A percentile compares a stretch with the other conserved stretches of the same genome.
Conservation (phyloP, 2,888 invertebrate genomes). For the Parnassius smintheus region DNA sequence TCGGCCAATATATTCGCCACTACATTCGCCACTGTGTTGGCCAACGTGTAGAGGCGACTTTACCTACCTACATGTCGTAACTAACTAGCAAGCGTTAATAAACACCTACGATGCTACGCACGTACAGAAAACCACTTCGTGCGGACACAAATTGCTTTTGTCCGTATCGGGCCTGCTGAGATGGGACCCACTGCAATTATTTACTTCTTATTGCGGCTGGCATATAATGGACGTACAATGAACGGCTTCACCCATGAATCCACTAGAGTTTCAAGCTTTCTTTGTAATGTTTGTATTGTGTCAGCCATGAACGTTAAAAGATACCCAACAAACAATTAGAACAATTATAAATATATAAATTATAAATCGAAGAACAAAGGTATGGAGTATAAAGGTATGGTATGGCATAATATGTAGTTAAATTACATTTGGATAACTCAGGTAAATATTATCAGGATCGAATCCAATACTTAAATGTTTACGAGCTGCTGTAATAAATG, state of each 20-base stretch:
- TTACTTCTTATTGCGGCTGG: slow-evolving; percentile 51
- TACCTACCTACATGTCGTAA: slow-evolving; percentile 40
- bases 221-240: slow-evolving; percentile 64
- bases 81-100: slow-evolving; percentile 63
- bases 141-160: slow-evolving; percentile 79
- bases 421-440: slow-evolving; percentile 17
- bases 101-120: slow-evolving; percentile 73
- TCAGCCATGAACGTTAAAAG: slow-evolving; percentile 8
- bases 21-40: no score
- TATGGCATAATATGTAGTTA: not conserved
- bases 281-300: slow-evolving; percentile 16
- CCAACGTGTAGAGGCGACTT: no score
- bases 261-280: slow-evolving; percentile 30
- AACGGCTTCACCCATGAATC: slow-evolving; percentile 40
- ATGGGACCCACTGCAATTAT: slow-evolving; percentile 54
- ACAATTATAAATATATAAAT: not conserved
- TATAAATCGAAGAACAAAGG: not conserved
- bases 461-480: slow-evolving; percentile 36
- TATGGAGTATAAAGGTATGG: not conserved
- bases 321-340: not conserved
- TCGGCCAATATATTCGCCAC: no score
- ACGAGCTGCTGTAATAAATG: slow-evolving; percentile 45
- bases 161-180: slow-evolving; percentile 68
- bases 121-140: slow-evolving; percentile 69
- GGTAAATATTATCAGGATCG: slow-evolving; percentile 36